Evolutionary conservation across 2,888 invertebrate species (phyloP), one percentile per base, ranked within the genome.

Genomic region (Carabus problematicus): DNA sequence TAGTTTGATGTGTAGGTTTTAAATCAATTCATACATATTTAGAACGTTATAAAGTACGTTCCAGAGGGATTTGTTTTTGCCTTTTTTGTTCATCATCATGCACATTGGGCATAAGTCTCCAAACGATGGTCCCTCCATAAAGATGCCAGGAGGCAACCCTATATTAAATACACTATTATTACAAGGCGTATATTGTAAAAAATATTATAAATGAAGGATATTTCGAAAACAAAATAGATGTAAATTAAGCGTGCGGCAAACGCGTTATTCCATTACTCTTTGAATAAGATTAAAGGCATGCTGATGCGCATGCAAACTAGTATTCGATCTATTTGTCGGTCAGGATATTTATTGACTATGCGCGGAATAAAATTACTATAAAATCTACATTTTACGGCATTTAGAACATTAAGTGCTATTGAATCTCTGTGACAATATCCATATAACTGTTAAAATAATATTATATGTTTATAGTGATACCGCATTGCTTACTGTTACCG

Each of bases 81-180:
- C 60, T 40, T 67, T 60, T 52, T 54, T 43, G 19, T 67, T 60
- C 67, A 60, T 59, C 52, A 67, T 60, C 52, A 60, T 42, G 14
- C 67, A 67, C 42, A 67, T 54, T 9, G 67, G 67, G 19, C 67
- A 67, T 29, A 67, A 67, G 14, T 60, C 60, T 60, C 60, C 67
- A 19, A 67, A 41, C 16, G 60, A 54, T 54, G 42, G 14, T 11
- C 52, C 18, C 0, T 55, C 55, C 49, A 49, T 14, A 39, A 60
- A 16, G 56, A 29, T 8, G 54, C n/a, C 43, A 40, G 41, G 39
- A 14, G 47, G 58, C 9, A 66, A 29, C 16, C 66, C 43, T 41
- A 39, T 8, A 18, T 56, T 56, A n/a, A 56, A 29, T 29, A 29
- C 29, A 29, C 29, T 29, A 29, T 29, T 52, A 52, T 52, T 52